phyloP scores from a whole-genome alignment of 2,888 invertebrate genomes.

The Merodon equestris region DNA sequence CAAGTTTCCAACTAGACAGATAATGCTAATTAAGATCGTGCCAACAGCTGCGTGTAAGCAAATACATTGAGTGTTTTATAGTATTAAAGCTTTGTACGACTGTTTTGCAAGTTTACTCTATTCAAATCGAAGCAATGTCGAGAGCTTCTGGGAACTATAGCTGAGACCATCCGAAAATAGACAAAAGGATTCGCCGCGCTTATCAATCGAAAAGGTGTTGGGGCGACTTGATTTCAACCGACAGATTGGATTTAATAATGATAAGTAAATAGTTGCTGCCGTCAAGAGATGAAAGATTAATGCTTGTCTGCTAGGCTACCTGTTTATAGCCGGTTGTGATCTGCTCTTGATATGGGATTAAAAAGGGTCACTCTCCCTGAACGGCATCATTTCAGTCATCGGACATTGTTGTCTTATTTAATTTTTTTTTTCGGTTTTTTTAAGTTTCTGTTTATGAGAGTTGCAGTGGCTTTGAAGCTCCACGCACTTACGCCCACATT shows the following conservation, averaged over 20 bases:
- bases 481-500: constrained; percentile 58
- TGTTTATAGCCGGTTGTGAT: constrained; percentile 8
- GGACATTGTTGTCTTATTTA: constrained; percentile 37
- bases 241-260: constrained; percentile 12
- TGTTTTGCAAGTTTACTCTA: constrained; percentile 9
- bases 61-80: too few species aligned
- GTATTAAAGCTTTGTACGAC: too few species aligned
- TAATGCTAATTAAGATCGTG: constrained; percentile 57
- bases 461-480: constrained; percentile 51
- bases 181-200: constrained; percentile 8
- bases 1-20: constrained; percentile 26
- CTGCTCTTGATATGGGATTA: constrained; percentile 39
- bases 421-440: constrained; percentile 4
- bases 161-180: constrained; percentile 10
- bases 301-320: constrained; percentile 39
- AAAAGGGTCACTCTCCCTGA: constrained; percentile 3
- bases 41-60: constrained; percentile 20
- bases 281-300: constrained; percentile 25
- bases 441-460: constrained; percentile 27
- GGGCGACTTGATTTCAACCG: constrained; percentile 25
- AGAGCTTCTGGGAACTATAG: constrained; percentile 1
- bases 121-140: constrained; percentile 18
- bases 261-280: constrained; percentile 8
- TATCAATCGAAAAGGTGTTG: constrained; percentile 19
- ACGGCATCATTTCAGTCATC: constrained; percentile 26